phyloP scores from a whole-genome alignment of 2,797 vertebrate genomes.

The Aquila chrysaetos region DNA sequence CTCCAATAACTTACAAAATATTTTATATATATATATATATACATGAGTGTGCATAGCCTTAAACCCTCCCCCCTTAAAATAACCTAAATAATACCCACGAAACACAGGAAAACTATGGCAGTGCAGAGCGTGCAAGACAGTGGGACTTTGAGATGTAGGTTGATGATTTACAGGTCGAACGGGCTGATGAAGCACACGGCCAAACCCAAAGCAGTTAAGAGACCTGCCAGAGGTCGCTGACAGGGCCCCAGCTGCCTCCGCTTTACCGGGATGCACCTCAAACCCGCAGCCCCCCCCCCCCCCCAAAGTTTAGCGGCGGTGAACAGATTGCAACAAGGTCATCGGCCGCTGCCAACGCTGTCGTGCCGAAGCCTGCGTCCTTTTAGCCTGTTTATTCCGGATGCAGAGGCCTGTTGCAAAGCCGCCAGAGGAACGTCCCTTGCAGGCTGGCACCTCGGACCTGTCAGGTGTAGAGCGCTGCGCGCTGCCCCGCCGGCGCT shows the following conservation, averaged over 20 bases:
- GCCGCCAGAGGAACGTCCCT: background rate
- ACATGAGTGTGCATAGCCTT: background rate
- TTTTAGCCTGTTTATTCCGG: background rate
- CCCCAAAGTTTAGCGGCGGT: background rate
- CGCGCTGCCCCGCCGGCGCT: fast-evolving
- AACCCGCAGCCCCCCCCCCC: too few species aligned
- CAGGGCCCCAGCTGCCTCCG: fast-evolving
- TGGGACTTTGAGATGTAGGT: background rate
- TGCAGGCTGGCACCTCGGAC: background rate
- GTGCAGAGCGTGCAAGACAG: background rate
- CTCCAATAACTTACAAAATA: background rate
- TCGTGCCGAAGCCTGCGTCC: fast-evolving
- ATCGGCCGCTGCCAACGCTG: background rate
- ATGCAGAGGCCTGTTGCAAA: background rate
- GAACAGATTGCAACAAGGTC: background rate
- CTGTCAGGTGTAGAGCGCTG: fast-evolving
- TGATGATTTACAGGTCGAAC: background rate
- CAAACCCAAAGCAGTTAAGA: fast-evolving
- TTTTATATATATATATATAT: background rate
- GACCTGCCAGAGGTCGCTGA: too few species aligned
- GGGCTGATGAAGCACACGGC: background rate
- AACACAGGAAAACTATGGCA: background rate
- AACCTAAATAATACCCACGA: background rate
- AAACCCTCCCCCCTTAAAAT: background rate
- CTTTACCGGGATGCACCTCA: background rate